A percentile compares a stretch with the other conserved stretches of the same genome.
Conservation (phyloP, 2,113 vertebrate genomes). For the Cepphus grylle region DNA sequence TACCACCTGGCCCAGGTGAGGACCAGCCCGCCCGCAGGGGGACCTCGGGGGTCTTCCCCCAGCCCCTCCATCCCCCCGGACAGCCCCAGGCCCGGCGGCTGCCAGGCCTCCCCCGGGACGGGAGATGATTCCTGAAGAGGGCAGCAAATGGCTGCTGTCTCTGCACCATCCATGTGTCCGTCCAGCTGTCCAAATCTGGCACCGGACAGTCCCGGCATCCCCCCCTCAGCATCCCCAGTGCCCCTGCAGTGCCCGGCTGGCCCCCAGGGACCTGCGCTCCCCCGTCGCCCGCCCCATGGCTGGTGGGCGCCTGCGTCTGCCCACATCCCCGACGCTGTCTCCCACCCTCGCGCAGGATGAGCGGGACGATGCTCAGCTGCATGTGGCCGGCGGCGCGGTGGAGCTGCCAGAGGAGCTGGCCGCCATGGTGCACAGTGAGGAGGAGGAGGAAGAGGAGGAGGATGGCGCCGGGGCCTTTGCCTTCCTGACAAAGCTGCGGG, state of each 20-base stretch:
- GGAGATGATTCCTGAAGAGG: slow-evolving; percentile 38
- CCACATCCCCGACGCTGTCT: fast-evolving
- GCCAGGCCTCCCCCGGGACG: neutral
- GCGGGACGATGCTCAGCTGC: slow-evolving; percentile 71
- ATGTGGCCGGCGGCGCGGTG: slow-evolving; percentile 63
- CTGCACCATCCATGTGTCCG: neutral
- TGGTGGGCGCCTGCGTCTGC: fast-evolving
- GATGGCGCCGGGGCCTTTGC: neutral
- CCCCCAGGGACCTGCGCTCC: no score
- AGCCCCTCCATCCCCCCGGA: fast-evolving
- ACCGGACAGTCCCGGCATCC: neutral
- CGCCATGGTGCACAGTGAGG: slow-evolving; percentile 58
- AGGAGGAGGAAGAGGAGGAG: slow-evolving; percentile 74
- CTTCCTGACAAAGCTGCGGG: slow-evolving; percentile 66
- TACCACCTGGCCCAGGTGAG: slow-evolving; percentile 75
- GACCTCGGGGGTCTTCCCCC: neutral
- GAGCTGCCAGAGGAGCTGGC: slow-evolving; percentile 75
- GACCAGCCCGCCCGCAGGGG: fast-evolving
- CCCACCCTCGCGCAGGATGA: slow-evolving; percentile 51
- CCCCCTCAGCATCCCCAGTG: neutral
- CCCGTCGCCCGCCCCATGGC: fast-evolving
- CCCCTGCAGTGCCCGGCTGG: fast-evolving
- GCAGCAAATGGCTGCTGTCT: slow-evolving; percentile 32
- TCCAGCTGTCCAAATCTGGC: neutral
- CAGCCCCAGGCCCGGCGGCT: fast-evolving